Percentiles rank a stretch among this genome's conserved stretches.
Conservation (phyloP, 2,888 invertebrate species). For the Pachymerium ferrugineum region DNA sequence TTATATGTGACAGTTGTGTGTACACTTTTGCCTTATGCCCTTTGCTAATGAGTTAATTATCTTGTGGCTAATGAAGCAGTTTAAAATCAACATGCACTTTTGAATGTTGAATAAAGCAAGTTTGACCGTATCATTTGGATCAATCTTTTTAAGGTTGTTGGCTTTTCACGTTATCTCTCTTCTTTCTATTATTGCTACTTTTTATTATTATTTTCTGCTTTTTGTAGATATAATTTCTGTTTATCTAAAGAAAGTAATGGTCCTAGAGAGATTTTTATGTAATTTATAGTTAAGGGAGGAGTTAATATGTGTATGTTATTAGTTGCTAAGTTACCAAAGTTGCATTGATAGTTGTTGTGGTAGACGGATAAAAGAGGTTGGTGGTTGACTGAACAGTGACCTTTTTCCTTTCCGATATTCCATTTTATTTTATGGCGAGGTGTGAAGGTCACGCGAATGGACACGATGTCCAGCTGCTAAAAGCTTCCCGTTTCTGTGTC, state of each 20-base stretch:
- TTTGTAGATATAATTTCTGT: too few species aligned
- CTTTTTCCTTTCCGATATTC: not conserved
- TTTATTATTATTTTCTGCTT: too few species aligned
- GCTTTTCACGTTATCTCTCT: not conserved
- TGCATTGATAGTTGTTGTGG: too few species aligned
- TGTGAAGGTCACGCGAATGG: slow-evolving; percentile 21
- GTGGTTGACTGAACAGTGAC: not conserved
- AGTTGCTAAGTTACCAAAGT: not conserved
- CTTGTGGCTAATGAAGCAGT: slow-evolving; percentile 11
- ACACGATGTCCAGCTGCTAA: slow-evolving; percentile 18
- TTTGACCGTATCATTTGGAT: not conserved
- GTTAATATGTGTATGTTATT: not conserved
- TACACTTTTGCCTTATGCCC: not conserved
- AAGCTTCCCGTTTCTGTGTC: not conserved
- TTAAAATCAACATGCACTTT: slow-evolving; percentile 7
- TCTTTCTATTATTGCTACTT: too few species aligned
- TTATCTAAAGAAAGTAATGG: too few species aligned
- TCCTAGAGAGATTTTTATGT: too few species aligned
- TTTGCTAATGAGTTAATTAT: not conserved
- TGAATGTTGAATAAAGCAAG: not conserved
- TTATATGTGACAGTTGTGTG: slow-evolving; percentile 1
- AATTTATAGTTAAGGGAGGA: too few species aligned
- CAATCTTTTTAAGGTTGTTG: not conserved
- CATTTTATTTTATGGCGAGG: slow-evolving; percentile 14
- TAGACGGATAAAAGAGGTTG: not conserved